phyloP scores from a whole-genome alignment of 2,797 vertebrate genomes.

The Betta splendens region DNA sequence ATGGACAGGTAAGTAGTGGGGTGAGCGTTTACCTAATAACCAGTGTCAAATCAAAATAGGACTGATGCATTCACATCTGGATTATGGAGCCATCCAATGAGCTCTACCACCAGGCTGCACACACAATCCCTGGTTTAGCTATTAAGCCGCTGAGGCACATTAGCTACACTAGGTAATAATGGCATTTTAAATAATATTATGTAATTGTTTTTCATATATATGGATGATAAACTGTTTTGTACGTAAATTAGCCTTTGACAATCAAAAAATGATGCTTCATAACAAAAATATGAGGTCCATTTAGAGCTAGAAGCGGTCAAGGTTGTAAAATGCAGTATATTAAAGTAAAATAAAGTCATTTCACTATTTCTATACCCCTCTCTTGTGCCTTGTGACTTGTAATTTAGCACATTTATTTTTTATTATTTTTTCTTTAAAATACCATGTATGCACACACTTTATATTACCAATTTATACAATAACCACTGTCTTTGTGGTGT shows the following conservation, averaged over 20 bases:
- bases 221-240: background rate
- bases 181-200: background rate
- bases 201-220: background rate
- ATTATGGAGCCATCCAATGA: constrained; percentile 74
- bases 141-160: too few species aligned
- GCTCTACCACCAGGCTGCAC: too few species aligned
- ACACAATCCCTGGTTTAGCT: constrained; percentile 62
- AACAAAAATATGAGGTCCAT: background rate
- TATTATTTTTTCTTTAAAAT: too few species aligned
- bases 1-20: background rate
- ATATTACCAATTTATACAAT: too few species aligned
- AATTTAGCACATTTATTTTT: too few species aligned
- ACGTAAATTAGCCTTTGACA: too few species aligned
- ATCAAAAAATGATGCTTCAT: too few species aligned
- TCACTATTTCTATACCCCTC: constrained; percentile 6
- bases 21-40: background rate
- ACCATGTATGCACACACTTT: too few species aligned
- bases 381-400: too few species aligned
- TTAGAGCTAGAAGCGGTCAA: background rate
- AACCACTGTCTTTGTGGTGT: too few species aligned
- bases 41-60: constrained; percentile 21
- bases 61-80: constrained; percentile 76
- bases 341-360: constrained; percentile 28
- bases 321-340: constrained; percentile 17
- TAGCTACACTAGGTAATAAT: background rate